These are phyloP conservation scores for Drosophila monieri DNA, from an alignment of 2,888 invertebrate species.

Conservation along the genomic window DNA sequence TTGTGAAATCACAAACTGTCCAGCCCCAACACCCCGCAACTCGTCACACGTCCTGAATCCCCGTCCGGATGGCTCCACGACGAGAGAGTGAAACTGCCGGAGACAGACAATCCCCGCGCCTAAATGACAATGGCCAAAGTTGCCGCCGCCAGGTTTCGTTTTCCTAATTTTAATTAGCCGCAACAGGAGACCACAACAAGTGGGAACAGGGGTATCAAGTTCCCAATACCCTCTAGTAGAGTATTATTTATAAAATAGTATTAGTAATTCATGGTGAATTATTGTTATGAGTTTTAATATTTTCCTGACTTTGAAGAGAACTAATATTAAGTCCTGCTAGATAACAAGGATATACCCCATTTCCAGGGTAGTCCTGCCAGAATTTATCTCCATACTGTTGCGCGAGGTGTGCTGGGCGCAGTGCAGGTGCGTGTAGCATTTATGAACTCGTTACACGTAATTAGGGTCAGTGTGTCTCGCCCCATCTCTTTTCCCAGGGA, in stretches of 20 bases:
- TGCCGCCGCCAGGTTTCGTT: slow-evolving; percentile 33
- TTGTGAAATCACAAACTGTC: slow-evolving; percentile 41
- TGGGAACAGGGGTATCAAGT: slow-evolving; percentile 4
- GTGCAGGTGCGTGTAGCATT: slow-evolving; percentile 71
- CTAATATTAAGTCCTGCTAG: too few relatives aligned
- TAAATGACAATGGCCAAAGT: slow-evolving; percentile 44
- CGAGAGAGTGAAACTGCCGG: slow-evolving; percentile 12
- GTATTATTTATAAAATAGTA: too few relatives aligned
- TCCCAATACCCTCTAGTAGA: background rate
- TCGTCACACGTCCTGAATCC: slow-evolving; percentile 11
- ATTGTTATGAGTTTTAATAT: too few relatives aligned
- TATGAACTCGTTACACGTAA: slow-evolving; percentile 78
- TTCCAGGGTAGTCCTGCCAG: slow-evolving; percentile 15
- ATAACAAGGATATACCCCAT: background rate
- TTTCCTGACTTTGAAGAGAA: too few relatives aligned
- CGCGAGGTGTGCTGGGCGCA: slow-evolving; percentile 32
- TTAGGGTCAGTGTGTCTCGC: slow-evolving; percentile 64
- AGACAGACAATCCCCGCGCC: slow-evolving; percentile 44
- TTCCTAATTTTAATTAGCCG: slow-evolving; percentile 60
- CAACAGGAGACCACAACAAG: slow-evolving; percentile 41
- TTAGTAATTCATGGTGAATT: background rate
- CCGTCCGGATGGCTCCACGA: slow-evolving; percentile 1
- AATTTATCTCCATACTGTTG: slow-evolving; percentile 15
- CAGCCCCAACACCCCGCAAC: slow-evolving; percentile 13
- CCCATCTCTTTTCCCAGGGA: slow-evolving; percentile 13